A percentile compares a stretch with the other conserved stretches of the same genome.
These are phyloP conservation scores for Phymorhynchus buccinoides DNA, from an alignment of 1,140 invertebrate species.

Conservation along the genomic window DNA sequence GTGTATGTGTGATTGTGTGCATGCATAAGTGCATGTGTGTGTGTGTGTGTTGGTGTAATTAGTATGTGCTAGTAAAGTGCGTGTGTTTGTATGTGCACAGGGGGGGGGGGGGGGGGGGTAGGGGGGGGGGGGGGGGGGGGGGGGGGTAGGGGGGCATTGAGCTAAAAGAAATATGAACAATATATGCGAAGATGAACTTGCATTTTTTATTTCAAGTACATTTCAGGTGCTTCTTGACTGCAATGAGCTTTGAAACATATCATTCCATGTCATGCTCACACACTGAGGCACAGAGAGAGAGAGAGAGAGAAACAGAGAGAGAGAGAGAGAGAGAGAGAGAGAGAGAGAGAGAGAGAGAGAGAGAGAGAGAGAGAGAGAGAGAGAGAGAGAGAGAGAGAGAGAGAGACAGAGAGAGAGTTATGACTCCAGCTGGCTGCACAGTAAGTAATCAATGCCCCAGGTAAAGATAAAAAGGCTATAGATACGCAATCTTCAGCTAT, in stretches of 20 bases:
- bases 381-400: slow-evolving; percentile 1
- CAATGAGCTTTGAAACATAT: too few species aligned
- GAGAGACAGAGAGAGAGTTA: slow-evolving; percentile 5
- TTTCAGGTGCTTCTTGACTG: too few species aligned
- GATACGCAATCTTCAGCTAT: too few species aligned
- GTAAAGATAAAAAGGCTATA: too few species aligned
- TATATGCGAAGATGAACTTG: too few species aligned
- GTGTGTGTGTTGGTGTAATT: neutral
- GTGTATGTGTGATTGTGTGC: neutral
- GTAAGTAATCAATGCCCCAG: too few species aligned
- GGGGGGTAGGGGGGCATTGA: too few species aligned
- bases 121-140: neutral
- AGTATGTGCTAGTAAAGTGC: too few species aligned
- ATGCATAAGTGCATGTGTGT: neutral
- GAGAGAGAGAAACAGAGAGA: slow-evolving; percentile 32
- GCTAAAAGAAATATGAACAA: too few species aligned
- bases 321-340: slow-evolving; percentile 33
- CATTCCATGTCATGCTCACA: neutral
- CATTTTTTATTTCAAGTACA: too few species aligned
- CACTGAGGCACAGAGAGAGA: neutral
- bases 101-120: neutral
- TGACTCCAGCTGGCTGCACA: neutral
- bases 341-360: slow-evolving; percentile 28
- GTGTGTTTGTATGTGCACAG: neutral
- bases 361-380: slow-evolving; percentile 3